Conservation (phyloP, 2,888 invertebrate species). For the Halictus ligatus region DNA sequence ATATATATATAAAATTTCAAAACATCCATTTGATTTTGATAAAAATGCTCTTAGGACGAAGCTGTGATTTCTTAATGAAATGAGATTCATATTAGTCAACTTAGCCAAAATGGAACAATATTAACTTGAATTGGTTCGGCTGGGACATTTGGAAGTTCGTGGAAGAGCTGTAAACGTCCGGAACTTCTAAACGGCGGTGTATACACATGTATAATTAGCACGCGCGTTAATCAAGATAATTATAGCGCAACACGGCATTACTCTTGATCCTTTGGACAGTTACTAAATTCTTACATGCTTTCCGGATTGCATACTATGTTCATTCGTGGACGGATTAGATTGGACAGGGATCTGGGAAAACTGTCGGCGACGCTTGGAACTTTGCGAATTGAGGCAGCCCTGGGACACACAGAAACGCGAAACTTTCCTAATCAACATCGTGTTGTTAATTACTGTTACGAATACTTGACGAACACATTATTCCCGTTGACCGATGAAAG, state of each 20-base stretch:
- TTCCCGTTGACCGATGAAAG: constrained; percentile 33
- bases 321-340: constrained; percentile 46
- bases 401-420: constrained; percentile 45
- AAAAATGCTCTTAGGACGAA: too few relatives aligned
- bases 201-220: background rate
- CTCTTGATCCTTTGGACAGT: constrained; percentile 34
- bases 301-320: background rate
- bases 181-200: background rate
- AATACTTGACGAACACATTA: constrained; percentile 43
- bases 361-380: constrained; percentile 45
- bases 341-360: constrained; percentile 40
- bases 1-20: too few relatives aligned
- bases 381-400: constrained; percentile 48
- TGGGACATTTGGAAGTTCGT: background rate
- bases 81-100: too few relatives aligned
- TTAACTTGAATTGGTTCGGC: background rate
- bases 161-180: background rate
- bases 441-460: constrained; percentile 73
- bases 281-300: constrained; percentile 43
- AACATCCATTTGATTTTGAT: too few relatives aligned
- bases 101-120: background rate
- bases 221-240: background rate
- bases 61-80: too few relatives aligned
- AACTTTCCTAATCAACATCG: constrained; percentile 74
- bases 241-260: constrained; percentile 24